A percentile compares a stretch with the other conserved stretches of the same genome.
Evolutionary conservation across 2,113 vertebrate species (phyloP).

Genomic region (Ciconia boyciana): DNA sequence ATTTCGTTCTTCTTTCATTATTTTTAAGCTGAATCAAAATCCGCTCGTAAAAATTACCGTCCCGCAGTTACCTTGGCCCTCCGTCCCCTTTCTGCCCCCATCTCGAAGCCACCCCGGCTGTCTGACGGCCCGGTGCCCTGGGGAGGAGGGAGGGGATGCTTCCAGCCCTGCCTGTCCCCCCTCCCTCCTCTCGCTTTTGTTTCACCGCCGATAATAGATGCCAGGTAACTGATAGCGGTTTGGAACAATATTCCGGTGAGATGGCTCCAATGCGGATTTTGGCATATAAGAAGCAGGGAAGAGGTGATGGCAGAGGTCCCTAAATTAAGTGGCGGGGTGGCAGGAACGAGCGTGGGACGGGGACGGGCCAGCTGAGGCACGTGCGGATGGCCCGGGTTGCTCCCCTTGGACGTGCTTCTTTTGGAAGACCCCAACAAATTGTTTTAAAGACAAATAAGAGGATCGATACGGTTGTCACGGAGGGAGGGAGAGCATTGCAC

Average conservation of each 20-base stretch:
- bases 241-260: neutral
- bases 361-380: fast-evolving
- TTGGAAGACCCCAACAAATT: neutral
- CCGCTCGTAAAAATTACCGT: neutral
- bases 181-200: neutral
- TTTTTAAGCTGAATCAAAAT: neutral
- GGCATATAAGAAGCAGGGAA: neutral
- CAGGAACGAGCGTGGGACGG: neutral
- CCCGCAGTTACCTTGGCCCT: neutral
- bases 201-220: neutral
- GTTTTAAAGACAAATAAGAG: neutral
- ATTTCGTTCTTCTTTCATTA: neutral
- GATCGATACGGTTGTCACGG: fast-evolving
- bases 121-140: neutral
- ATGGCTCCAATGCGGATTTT: neutral
- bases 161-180: neutral
- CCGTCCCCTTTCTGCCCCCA: neutral
- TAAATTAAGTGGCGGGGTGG: neutral
- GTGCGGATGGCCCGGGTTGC: neutral
- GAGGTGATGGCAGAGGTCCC: neutral
- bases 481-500: neutral
- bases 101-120: too few relatives aligned
- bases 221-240: neutral
- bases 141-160: neutral
- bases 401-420: neutral